Evolutionary conservation across 2,113 vertebrate genomes (phyloP), one percentile per base, ranked within the genome.

Genomic region (Tinamus guttatus): DNA sequence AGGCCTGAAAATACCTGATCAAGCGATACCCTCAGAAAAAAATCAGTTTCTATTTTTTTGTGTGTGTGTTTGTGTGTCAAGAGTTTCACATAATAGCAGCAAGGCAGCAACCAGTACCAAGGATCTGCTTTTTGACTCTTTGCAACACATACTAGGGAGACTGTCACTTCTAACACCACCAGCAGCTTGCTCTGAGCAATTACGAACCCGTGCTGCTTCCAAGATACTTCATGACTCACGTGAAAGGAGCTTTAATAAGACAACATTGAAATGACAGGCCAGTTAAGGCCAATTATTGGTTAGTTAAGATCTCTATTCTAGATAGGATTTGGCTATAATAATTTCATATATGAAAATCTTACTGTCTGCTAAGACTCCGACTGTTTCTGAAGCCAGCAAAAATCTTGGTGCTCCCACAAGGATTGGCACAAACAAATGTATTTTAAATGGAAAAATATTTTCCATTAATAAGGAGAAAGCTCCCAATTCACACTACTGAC

Each of bases 91-190:
- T 36, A 94, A 79, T 68, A 93, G 73, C 85, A 91, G 75, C 25
- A 73, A 43, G 62, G 43, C 69, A 92, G 83, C 45, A 10, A 25
- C 83, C 83, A 69, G 65, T 87, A 94, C 51, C 89, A 91, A 51
- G 68, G 52, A 56, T 52, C 20, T 93, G 47, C 45, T 36, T 68
- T 83, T 27, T 84, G 47, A n/a, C 73, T 89, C 78, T 40, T 88
- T 92, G 43, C 38, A 86, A 90, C 69, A 69, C 52, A 41, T 10
- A 65, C n/a, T 16, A 58, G 34, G 36, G 43, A 95, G 47, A 40
- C 62, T 68, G 92, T 45, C 73, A 68, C 52, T 93, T 92, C 60
- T 89, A 94, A 11, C 89, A 93, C 91, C 95, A 90, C 63, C 54
- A 90, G 74, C 69, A 71, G 30, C 73, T 81, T 75, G 71, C 60